Evolutionary conservation across 2,797 vertebrate genomes (phyloP).

Genomic region (Allobates femoralis): DNA sequence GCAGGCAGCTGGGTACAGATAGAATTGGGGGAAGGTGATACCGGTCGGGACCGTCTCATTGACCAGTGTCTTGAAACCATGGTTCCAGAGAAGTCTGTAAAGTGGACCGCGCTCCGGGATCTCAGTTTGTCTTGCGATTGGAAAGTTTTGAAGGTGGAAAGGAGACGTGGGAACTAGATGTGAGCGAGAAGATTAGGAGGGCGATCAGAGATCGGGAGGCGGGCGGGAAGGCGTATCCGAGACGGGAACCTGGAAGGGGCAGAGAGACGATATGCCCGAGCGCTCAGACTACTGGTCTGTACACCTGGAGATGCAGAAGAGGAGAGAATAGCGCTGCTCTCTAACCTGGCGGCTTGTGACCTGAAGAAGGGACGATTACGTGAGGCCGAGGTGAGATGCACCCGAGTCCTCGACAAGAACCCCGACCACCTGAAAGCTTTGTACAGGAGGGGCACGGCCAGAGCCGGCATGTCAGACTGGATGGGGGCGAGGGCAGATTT

Average conservation of each 20-base stretch:
- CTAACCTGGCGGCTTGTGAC: constrained; percentile 89
- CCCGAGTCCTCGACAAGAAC: constrained; percentile 80
- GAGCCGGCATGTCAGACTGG: constrained; percentile 82
- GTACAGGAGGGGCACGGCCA: constrained; percentile 86
- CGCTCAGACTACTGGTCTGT: constrained; percentile 81
- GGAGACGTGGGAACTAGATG: constrained; percentile 84
- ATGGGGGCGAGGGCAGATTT: constrained; percentile 81
- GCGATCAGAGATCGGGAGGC: constrained; percentile 78
- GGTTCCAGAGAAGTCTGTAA: constrained; percentile 82
- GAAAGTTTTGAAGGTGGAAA: constrained; percentile 79
- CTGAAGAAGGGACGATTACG: constrained; percentile 80
- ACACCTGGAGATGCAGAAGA: constrained; percentile 65
- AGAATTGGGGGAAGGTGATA: constrained; percentile 79
- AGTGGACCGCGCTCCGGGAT: constrained; percentile 67
- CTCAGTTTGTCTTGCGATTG: constrained; percentile 74
- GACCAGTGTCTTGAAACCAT: constrained; percentile 84
- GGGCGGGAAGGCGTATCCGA: constrained; percentile 81
- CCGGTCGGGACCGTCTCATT: constrained; percentile 72
- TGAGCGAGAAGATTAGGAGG: constrained; percentile 80
- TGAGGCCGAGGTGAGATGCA: constrained; percentile 79
- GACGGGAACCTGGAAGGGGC: constrained; percentile 83
- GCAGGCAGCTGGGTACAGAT: constrained; percentile 76
- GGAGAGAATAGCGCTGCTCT: constrained; percentile 83
- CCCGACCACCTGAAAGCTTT: constrained; percentile 83
- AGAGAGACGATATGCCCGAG: constrained; percentile 82